Evolutionary conservation across 2,797 vertebrate species (phyloP).

Genomic region (Microchirus variegatus): DNA sequence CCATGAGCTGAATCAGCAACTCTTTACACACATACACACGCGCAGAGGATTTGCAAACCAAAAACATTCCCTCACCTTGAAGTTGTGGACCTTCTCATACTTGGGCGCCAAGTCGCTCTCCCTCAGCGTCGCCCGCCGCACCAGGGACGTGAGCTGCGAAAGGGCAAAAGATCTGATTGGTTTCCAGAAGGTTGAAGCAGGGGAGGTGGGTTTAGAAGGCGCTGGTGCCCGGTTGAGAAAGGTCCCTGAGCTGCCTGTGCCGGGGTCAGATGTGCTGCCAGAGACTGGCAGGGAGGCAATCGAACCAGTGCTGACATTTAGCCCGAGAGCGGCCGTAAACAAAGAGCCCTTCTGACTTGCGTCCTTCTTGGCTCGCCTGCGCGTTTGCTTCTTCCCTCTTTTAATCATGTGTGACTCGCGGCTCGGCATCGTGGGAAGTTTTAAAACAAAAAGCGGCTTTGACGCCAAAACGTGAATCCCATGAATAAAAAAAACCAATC

Average conservation of each 20-base stretch:
- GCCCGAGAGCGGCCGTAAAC: slow-evolving; percentile 85
- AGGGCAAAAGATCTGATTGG: slow-evolving; percentile 99
- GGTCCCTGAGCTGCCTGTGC: slow-evolving; percentile 7
- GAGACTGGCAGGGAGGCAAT: slow-evolving; percentile 48
- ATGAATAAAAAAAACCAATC: neutral
- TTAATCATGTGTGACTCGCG: slow-evolving; percentile 83
- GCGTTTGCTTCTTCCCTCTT: slow-evolving; percentile 77
- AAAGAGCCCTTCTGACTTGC: slow-evolving; percentile 84
- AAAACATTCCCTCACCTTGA: slow-evolving; percentile 89
- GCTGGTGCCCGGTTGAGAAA: slow-evolving; percentile 17
- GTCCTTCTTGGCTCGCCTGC: slow-evolving; percentile 83
- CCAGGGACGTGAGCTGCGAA: slow-evolving; percentile 98
- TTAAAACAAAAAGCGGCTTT: neutral
- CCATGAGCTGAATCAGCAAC: slow-evolving; percentile 56
- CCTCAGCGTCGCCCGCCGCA: slow-evolving; percentile 96
- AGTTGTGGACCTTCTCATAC: slow-evolving; percentile 99
- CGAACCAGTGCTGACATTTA: slow-evolving; percentile 73
- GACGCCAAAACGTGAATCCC: slow-evolving; percentile 5
- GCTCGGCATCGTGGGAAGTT: slow-evolving; percentile 85
- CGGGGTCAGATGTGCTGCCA: slow-evolving; percentile 18
- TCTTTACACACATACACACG: slow-evolving; percentile 23
- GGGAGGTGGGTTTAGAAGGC: slow-evolving; percentile 84
- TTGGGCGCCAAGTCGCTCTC: slow-evolving; percentile 94
- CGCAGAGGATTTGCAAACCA: neutral
- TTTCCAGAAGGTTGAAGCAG: slow-evolving; percentile 91